Evolutionary conservation across 2,113 vertebrate genomes (phyloP).

Genomic region (Lonchura striata): DNA sequence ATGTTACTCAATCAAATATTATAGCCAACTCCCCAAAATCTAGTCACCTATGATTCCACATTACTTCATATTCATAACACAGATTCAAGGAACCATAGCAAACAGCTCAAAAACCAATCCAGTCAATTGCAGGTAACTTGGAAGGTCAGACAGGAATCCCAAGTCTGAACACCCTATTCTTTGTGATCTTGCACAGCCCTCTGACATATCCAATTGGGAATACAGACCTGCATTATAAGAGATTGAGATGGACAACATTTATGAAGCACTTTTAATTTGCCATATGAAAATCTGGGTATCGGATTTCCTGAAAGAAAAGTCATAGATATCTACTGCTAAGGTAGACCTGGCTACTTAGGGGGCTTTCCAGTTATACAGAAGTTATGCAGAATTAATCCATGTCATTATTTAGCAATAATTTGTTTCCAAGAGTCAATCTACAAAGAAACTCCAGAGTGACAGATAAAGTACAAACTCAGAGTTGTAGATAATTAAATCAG

Average conservation of each 20-base stretch:
- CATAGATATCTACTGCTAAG: not conserved
- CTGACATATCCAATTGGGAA: not conserved
- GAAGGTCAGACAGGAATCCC: not conserved
- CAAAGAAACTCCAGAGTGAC: not conserved
- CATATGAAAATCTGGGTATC: not conserved
- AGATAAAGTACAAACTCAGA: not conserved
- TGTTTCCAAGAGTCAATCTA: not conserved
- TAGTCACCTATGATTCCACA: not conserved
- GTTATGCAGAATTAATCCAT: not conserved
- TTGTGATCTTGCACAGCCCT: not conserved
- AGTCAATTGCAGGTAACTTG: not conserved
- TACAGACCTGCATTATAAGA: not conserved
- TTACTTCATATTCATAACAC: not conserved
- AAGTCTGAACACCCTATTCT: not conserved
- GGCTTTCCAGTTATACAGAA: not conserved
- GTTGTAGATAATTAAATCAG: not conserved
- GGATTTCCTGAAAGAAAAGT: not conserved
- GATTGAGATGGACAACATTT: not conserved
- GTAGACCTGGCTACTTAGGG: not conserved
- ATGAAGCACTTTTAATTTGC: not conserved
- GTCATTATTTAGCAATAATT: not conserved
- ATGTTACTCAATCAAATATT: not conserved
- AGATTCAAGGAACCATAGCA: not conserved
- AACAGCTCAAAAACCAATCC: not conserved
- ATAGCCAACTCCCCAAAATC: not conserved